A percentile compares a stretch with the other conserved stretches of the same genome.
phyloP scores from a whole-genome alignment of 2,888 invertebrate species.

The Heliconius charithonia region DNA sequence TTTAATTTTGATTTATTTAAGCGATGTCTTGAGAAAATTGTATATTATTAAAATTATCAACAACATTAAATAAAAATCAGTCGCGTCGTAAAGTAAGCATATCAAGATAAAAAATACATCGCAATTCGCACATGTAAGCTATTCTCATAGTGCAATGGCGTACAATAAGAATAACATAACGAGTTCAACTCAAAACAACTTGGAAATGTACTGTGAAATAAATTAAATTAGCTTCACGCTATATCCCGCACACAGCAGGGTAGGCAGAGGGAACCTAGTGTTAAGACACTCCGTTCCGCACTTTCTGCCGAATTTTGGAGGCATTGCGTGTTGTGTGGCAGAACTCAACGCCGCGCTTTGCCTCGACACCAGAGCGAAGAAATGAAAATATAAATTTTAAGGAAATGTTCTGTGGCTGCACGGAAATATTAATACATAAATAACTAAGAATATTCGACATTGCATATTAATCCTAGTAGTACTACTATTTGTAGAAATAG shows the following conservation, averaged over 20 bases:
- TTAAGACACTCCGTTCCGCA: no score
- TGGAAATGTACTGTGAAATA: background rate
- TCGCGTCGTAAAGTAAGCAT: conserved; percentile 6
- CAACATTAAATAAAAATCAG: background rate
- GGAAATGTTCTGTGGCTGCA: background rate
- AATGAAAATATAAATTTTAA: no score
- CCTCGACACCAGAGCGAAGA: no score
- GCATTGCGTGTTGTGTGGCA: no score
- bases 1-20: no score
- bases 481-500: background rate
- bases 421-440: background rate
- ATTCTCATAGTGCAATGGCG: conserved; percentile 15
- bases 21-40: no score
- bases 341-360: no score
- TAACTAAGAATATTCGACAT: background rate
- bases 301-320: no score
- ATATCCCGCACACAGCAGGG: no score
- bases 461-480: background rate
- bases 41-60: no score
- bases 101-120: conserved; percentile 13
- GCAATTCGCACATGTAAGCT: conserved; percentile 19
- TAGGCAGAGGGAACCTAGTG: no score
- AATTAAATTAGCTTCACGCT: no score
- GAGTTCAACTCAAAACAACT: background rate
- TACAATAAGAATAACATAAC: conserved; percentile 10